A percentile compares a stretch with the other conserved stretches of the same genome.
These are phyloP conservation scores for Dermolepida albohirtum DNA, from an alignment of 2,888 invertebrate genomes.

Conservation along the genomic window DNA sequence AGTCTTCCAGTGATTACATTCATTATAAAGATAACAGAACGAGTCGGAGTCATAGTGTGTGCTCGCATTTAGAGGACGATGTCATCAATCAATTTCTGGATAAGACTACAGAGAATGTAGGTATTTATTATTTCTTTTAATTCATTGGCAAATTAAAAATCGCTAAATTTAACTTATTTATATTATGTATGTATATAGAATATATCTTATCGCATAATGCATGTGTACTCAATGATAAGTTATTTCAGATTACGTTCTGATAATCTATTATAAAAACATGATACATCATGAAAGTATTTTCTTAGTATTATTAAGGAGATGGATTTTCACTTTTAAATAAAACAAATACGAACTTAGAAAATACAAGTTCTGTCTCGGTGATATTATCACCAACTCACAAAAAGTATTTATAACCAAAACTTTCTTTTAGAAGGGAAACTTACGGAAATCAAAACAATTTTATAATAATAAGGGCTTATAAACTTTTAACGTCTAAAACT, in stretches of 20 bases:
- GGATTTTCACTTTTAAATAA: too few relatives aligned
- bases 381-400: too few relatives aligned
- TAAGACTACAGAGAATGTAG: constrained; percentile 58
- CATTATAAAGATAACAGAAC: constrained; percentile 22
- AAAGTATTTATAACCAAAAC: too few relatives aligned
- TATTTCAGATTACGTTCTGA: constrained; percentile 9
- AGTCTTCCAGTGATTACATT: constrained; percentile 35
- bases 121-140: constrained; percentile 43
- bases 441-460: too few relatives aligned
- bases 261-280: constrained; percentile 6
- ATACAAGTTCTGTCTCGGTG: too few relatives aligned
- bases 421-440: too few relatives aligned
- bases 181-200: background rate
- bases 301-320: background rate
- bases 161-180: background rate
- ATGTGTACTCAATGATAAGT: constrained; percentile 26
- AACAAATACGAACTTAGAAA: too few relatives aligned
- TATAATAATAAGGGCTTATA: too few relatives aligned
- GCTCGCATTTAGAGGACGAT: constrained; percentile 50
- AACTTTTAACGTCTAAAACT: too few relatives aligned
- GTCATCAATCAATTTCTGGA: constrained; percentile 59
- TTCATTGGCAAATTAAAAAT: constrained; percentile 11
- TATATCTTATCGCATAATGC: constrained; percentile 30
- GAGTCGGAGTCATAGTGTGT: constrained; percentile 42
- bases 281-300: constrained; percentile 11